Evolutionary conservation across 1,140 invertebrate genomes (phyloP), one percentile per base, ranked within the genome.

Genomic region (Condylostylus longicornis): DNA sequence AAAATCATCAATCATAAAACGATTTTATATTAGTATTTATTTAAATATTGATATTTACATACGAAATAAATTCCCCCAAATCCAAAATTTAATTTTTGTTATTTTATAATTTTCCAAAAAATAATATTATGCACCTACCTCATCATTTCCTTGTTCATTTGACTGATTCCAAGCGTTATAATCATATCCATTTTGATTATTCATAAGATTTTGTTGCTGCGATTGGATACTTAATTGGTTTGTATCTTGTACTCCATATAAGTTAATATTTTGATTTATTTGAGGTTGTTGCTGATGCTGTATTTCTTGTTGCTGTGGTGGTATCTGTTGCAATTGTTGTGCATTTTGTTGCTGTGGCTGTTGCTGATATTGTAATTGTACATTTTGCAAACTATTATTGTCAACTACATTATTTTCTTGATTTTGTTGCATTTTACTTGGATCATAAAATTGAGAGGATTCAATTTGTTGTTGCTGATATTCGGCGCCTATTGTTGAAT

Each of bases 111-210:
- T n/a, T n/a, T n/a, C n/a, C n/a, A n/a, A n/a, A n/a, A n/a, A n/a
- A 13, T 22, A 27, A 17, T 22, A 49, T 37, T 51, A 48, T 32
- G 44, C 43, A 25, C 38, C 25, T 40, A 43, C 38, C 42, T 40
- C 38, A 22, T 43, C 42, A n/a, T 34, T n/a, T n/a, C n/a, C n/a
- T n/a, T n/a, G n/a, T n/a, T n/a, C n/a, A n/a, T n/a, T n/a, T n/a
- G n/a, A n/a, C n/a, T n/a, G n/a, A n/a, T n/a, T n/a, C n/a, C n/a
- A n/a, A n/a, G n/a, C n/a, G n/a, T n/a, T n/a, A n/a, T n/a, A n/a
- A n/a, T n/a, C n/a, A n/a, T n/a, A n/a, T n/a, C n/a, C n/a, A n/a
- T n/a, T n/a, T n/a, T n/a, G n/a, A n/a, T n/a, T n/a, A n/a, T n/a
- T n/a, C n/a, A n/a, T n/a, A n/a, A n/a, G n/a, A n/a, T n/a, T 37